phyloP scores from a whole-genome alignment of 2,797 vertebrate genomes.

The Tokudaia tokunoshimensis region DNA sequence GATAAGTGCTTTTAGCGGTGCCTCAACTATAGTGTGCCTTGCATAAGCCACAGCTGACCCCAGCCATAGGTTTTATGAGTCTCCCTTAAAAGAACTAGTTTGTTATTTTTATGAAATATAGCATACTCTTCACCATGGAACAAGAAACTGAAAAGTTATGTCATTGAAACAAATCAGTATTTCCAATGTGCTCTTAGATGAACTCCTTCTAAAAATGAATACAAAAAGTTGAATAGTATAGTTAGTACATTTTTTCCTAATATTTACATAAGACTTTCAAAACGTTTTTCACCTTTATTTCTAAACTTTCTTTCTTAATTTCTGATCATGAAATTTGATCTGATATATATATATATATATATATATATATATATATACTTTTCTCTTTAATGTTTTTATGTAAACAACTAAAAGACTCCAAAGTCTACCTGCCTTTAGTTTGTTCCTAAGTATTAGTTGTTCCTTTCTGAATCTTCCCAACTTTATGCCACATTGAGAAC shows the following conservation, averaged over 20 bases:
- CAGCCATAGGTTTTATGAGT: neutral
- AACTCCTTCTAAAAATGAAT: slow-evolving; percentile 40
- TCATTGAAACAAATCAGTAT: neutral
- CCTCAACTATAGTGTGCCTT: neutral
- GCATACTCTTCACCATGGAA: neutral
- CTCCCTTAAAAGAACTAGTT: neutral
- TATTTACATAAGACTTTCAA: neutral
- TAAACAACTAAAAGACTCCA: slow-evolving; percentile 41
- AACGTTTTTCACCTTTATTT: slow-evolving; percentile 56
- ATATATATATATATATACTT: neutral
- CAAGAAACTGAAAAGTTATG: slow-evolving; percentile 46
- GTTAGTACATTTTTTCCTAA: slow-evolving; percentile 2
- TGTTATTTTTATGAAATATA: slow-evolving; percentile 43
- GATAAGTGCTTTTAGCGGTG: neutral
- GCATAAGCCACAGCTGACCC: neutral
- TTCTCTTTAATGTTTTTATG: slow-evolving; percentile 30
- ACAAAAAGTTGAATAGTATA: neutral
- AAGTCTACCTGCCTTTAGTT: slow-evolving; percentile 40
- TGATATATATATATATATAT: neutral
- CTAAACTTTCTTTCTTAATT: slow-evolving; percentile 33
- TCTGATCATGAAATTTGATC: neutral
- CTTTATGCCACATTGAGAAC: neutral
- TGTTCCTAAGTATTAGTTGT: neutral
- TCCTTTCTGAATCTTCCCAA: neutral
- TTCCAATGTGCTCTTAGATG: slow-evolving; percentile 22